A percentile compares a stretch with the other conserved stretches of the same genome.
Evolutionary conservation across 2,888 invertebrate species (phyloP).

Genomic region (Tetragnatha montana): DNA sequence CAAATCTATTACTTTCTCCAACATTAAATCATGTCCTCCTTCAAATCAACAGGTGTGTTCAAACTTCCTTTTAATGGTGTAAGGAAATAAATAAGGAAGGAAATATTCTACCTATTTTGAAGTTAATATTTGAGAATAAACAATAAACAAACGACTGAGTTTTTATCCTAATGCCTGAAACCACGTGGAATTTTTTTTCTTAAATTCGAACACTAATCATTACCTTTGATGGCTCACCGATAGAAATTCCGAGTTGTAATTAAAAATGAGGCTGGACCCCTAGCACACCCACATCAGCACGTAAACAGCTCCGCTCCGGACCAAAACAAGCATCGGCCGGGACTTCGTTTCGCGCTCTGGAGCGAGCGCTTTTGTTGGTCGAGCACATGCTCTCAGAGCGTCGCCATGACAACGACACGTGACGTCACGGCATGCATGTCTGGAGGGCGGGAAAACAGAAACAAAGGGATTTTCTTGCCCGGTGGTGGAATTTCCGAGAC

Average conservation of each 20-base stretch:
- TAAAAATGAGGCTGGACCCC: background rate
- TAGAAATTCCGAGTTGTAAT: background rate
- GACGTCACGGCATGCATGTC: slow-evolving; percentile 36
- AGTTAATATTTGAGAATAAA: too few relatives aligned
- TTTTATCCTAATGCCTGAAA: too few relatives aligned
- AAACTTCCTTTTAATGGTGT: too few relatives aligned
- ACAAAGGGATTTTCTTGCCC: background rate
- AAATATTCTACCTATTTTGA: too few relatives aligned
- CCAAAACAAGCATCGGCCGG: slow-evolving; percentile 16
- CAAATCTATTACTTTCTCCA: too few relatives aligned
- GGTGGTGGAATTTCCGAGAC: background rate
- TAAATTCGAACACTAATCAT: background rate
- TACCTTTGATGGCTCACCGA: background rate
- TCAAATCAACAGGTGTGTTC: too few relatives aligned
- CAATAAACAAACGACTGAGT: too few relatives aligned
- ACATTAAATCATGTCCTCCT: too few relatives aligned
- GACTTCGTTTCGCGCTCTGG: slow-evolving; percentile 41
- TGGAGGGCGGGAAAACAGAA: background rate
- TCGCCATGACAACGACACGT: slow-evolving; percentile 13
- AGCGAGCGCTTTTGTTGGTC: slow-evolving; percentile 37
- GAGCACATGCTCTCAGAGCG: slow-evolving; percentile 48
- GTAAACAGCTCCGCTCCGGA: slow-evolving; percentile 1
- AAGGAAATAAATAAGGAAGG: too few relatives aligned
- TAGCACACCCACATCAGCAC: background rate
- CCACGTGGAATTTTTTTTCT: too few relatives aligned